Evolutionary conservation across 2,797 vertebrate species (phyloP), one percentile per base, ranked within the genome.

Genomic region (Macropus fuliginosus): DNA sequence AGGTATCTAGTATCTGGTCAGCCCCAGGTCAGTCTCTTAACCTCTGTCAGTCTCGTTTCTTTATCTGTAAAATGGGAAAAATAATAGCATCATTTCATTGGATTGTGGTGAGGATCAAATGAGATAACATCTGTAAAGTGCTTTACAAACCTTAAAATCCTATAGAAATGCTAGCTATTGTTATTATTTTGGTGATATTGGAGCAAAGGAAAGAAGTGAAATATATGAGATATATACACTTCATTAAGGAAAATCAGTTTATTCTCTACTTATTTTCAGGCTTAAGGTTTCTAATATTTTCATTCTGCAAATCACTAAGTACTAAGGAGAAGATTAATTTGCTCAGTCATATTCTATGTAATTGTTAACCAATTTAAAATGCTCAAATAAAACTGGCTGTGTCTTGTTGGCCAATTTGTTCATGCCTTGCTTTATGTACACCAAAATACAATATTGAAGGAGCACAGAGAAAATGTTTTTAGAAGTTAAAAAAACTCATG

Each of bases 351-450:
- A 94, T 94, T 95, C 34, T 31, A 97, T 46, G 34, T 89, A 74
- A 91, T 56, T 56, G 96, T 96, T 98, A 95, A 93, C 54, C 87
- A 93, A 55, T 92, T n/a, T 94, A n/a, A 81, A 52, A 34, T 81
- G 91, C 59, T 93, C 2, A 81, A 91, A 56, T 95, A 59, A 92
- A 56, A 12, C 54, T 87, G 95, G 6, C 13, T 93, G 93, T 93
- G 27, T 56, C 56, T 96, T 94, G 96, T 91, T 89, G 55, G 91
- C 95, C 90, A 91, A 29, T 96, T 56, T 94, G 92, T 95, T 94
- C 91, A 74, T 94, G 97, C 94, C 55, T 94, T 95, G 66, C 94
- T 55, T 97, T 95, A 54, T 91, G 1, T 27, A 91, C 55, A 96
- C 97, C 59, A 92, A 89, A 94, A 13, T 21, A 54, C 8, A 91